Evolutionary conservation across 2,113 vertebrate species (phyloP), one percentile per base, ranked within the genome.

Genomic region (Macheiramphus alcinus): DNA sequence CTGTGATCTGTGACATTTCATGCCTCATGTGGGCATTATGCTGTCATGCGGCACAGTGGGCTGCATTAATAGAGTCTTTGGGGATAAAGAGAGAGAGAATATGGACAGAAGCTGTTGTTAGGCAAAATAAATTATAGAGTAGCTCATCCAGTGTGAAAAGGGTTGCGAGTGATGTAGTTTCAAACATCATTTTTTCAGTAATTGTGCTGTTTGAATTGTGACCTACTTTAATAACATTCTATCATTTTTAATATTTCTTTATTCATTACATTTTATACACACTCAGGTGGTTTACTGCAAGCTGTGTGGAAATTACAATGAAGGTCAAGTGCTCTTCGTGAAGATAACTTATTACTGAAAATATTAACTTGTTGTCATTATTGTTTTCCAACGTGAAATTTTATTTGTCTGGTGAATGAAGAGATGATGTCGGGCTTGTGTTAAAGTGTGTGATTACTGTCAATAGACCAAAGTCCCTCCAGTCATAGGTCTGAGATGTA

Each of bases 41-140:
- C 96, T 93, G 91, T 94, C 89, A 82, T 94, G 91, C 78, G 21
- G 96, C 86, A 93, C 91, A 95, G 68, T 75, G 89, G 89, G 78
- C 93, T 93, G 86, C 89, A 14, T 89, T 95, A 82, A 95, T 80
- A 70, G 89, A 93, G 86, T 97, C 94, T 94, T 94, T 87, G 91
- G 96, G 95, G 93, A 95, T 76, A 50, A 71, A 63, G 68, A 59
- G 43, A 68, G 80, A 83, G 83, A 72, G 66, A 93, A 94, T 93
- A 91, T 85, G 94, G 94, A 66, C 95, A 95, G 94, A 89, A 94
- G 94, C 90, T 93, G 97, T 96, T 92, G 96, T 95, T 97, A 95
- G 96, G 86, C 92, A 94, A 96, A 97, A 91, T 91, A 96, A 97
- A 94, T 94, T 95, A 94, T 52, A 76, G 91, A 96, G 93, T 42